Percentiles rank a stretch among this genome's conserved stretches.
These are phyloP conservation scores for Monopis laevigella DNA, from an alignment of 2,888 invertebrate genomes.

Conservation along the genomic window DNA sequence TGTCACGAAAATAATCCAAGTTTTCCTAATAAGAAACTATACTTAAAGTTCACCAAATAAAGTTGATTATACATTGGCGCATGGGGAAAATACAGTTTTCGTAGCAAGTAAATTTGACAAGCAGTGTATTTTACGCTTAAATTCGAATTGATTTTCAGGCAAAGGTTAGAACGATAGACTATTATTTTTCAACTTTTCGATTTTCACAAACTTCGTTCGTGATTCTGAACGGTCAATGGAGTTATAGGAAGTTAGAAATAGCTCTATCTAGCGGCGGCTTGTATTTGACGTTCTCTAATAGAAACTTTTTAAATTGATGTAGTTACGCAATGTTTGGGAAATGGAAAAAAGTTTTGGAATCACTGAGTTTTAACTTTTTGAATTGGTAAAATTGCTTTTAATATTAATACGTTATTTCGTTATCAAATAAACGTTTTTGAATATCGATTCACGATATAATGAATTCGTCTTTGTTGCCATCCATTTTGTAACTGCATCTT, in stretches of 20 bases:
- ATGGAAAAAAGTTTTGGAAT: constrained; percentile 4
- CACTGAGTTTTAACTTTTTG: too few relatives aligned
- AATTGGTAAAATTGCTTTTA: too few relatives aligned
- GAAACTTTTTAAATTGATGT: constrained; percentile 6
- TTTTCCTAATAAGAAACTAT: too few relatives aligned
- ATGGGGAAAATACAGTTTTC: too few relatives aligned
- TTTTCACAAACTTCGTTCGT: constrained; percentile 20
- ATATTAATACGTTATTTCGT: too few relatives aligned
- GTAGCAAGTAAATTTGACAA: too few relatives aligned
- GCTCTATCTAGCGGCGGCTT: constrained; percentile 7
- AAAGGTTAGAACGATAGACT: constrained; percentile 22
- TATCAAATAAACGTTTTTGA: too few relatives aligned
- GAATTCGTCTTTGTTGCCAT: too few relatives aligned
- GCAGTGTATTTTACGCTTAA: constrained; percentile 4
- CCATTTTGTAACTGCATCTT: too few relatives aligned
- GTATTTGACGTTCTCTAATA: constrained; percentile 5
- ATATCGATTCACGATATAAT: too few relatives aligned
- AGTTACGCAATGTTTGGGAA: neutral
- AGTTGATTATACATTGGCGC: too few relatives aligned
- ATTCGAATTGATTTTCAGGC: neutral
- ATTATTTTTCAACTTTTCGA: constrained; percentile 30
- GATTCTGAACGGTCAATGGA: constrained; percentile 22
- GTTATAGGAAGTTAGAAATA: constrained; percentile 22
- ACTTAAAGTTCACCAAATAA: neutral
- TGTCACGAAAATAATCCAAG: constrained; percentile 3